Percentiles rank a stretch among this genome's conserved stretches.
phyloP scores from a whole-genome alignment of 1,140 invertebrate species.

The Drosophila ironensis region DNA sequence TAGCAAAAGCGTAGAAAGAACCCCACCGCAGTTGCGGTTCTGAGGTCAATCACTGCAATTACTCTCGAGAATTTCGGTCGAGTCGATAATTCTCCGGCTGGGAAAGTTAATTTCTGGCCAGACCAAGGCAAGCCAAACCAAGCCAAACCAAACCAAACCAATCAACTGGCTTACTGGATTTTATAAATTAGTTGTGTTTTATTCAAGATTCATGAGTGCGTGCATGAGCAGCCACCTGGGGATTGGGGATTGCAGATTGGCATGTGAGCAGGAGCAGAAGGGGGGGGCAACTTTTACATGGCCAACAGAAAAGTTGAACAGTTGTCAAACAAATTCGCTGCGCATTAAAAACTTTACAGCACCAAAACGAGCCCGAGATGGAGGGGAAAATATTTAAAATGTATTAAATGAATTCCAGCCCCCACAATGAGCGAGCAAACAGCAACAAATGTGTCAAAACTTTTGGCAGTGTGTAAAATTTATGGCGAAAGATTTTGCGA shows the following conservation, averaged over 20 bases:
- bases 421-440: not conserved
- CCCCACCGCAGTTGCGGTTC: conserved; percentile 63
- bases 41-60: conserved; percentile 72
- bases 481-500: conserved; percentile 55
- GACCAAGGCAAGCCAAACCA: no score
- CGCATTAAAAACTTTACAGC: conserved; percentile 51
- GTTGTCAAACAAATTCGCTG: conserved; percentile 38
- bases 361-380: no score
- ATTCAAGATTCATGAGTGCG: not conserved
- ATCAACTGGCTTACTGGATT: conserved; percentile 4
- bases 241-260: no score
- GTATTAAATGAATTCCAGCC: conserved; percentile 51
- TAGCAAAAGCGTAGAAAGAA: not conserved
- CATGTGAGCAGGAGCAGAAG: no score
- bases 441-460: conserved; percentile 56
- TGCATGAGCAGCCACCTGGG: not conserved
- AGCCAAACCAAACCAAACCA: no score
- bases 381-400: conserved; percentile 43
- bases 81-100: conserved; percentile 5
- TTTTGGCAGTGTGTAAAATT: conserved; percentile 63
- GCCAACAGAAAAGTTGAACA: not conserved
- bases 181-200: conserved; percentile 3
- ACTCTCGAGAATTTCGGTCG: conserved; percentile 44
- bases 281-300: not conserved
- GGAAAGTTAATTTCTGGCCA: conserved; percentile 32